Evolutionary conservation across 2,113 vertebrate species (phyloP).

Genomic region (Larimichthys crocea): DNA sequence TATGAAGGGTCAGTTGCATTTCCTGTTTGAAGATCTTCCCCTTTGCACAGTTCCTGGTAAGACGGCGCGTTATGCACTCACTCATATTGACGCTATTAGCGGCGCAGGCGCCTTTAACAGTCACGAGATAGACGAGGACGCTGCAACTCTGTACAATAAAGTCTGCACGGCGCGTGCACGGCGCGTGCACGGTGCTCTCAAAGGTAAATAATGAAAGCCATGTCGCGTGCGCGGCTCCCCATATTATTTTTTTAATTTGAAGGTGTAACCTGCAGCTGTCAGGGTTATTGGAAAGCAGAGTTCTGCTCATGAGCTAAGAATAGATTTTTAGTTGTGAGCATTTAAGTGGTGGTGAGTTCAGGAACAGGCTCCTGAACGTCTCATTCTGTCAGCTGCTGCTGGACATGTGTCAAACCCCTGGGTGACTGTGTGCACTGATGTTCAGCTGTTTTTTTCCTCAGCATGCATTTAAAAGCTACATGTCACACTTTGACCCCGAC

Average conservation of each 20-base stretch:
- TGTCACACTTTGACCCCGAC: constrained; percentile 52
- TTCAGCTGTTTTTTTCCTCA: not conserved
- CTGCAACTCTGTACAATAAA: constrained; percentile 56
- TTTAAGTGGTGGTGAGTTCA: constrained; percentile 52
- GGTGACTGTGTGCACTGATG: constrained; percentile 26
- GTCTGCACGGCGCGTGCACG: constrained; percentile 40
- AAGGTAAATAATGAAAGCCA: constrained; percentile 42
- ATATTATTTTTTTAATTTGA: constrained; percentile 8
- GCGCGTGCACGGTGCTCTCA: constrained; percentile 28
- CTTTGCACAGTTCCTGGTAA: constrained; percentile 91
- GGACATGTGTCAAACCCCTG: constrained; percentile 40
- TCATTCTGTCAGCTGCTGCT: constrained; percentile 45
- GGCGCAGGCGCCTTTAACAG: constrained; percentile 82
- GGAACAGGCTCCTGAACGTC: constrained; percentile 42
- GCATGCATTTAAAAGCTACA: constrained; percentile 3
- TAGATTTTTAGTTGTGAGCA: constrained; percentile 54
- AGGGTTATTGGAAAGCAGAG: constrained; percentile 61
- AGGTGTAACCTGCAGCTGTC: constrained; percentile 64
- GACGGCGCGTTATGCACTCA: constrained; percentile 85
- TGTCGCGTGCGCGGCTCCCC: constrained; percentile 18
- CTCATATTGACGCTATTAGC: constrained; percentile 85
- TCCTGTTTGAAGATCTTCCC: constrained; percentile 91
- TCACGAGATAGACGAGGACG: constrained; percentile 70
- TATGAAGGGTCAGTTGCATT: constrained; percentile 90
- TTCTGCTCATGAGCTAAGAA: constrained; percentile 69